Evolutionary conservation across 2,888 invertebrate genomes (phyloP).

Genomic region (Leucophenga montana): DNA sequence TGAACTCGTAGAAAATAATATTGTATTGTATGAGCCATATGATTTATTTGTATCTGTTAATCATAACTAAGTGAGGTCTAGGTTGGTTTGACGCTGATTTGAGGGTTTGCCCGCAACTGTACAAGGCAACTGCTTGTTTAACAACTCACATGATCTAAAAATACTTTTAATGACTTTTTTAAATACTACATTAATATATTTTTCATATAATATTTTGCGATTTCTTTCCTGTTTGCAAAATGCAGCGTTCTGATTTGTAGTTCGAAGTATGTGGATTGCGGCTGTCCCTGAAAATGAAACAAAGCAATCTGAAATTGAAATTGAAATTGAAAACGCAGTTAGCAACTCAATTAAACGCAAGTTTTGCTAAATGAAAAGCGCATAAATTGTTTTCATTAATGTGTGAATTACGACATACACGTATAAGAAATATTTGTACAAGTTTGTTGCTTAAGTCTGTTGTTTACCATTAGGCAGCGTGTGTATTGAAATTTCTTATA

Average conservation of each 20-base stretch:
- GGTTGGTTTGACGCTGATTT: background rate
- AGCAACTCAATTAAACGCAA: slow-evolving; percentile 8
- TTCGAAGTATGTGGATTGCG: background rate
- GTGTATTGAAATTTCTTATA: too few relatives aligned
- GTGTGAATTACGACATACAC: too few relatives aligned
- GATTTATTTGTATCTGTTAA: background rate
- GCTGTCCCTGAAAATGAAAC: slow-evolving; percentile 22
- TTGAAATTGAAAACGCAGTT: too few relatives aligned
- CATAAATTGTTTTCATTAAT: too few relatives aligned
- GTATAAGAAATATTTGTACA: background rate
- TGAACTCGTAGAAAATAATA: slow-evolving; percentile 10
- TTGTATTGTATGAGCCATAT: background rate
- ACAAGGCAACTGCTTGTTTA: background rate
- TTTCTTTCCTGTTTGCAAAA: background rate
- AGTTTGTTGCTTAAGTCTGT: slow-evolving; percentile 39
- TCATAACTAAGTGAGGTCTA: background rate
- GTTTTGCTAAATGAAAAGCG: background rate
- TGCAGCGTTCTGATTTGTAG: background rate
- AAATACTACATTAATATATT: too few relatives aligned
- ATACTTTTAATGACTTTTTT: too few relatives aligned
- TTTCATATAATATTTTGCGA: too few relatives aligned
- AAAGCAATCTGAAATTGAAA: background rate
- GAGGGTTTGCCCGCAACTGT: background rate
- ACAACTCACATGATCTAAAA: too few relatives aligned
- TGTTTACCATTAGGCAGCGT: background rate